Percentiles rank a stretch among this genome's conserved stretches.
These are phyloP conservation scores for Penaeus japonicus DNA, from an alignment of 1,140 invertebrate genomes.

Conservation along the genomic window DNA sequence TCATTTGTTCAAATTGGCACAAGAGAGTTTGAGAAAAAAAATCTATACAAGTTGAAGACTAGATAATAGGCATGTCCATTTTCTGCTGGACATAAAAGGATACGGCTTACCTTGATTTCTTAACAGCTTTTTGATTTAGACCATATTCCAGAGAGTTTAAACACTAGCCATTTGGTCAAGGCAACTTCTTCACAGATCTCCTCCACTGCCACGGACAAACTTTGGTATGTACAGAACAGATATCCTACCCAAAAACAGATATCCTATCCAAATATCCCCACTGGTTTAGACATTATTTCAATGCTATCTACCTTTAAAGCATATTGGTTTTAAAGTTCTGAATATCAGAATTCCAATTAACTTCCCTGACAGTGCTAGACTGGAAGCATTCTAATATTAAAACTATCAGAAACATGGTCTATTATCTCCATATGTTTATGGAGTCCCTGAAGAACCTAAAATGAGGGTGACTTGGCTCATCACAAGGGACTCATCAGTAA, in stretches of 20 bases:
- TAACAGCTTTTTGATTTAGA: background rate
- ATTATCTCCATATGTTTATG: background rate
- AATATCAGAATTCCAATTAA: conserved; percentile 45
- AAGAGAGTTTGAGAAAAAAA: conserved; percentile 22
- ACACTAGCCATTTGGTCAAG: background rate
- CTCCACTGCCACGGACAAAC: background rate
- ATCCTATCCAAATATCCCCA: background rate
- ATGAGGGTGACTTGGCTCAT: conserved; percentile 23
- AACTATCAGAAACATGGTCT: too few species aligned
- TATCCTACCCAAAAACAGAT: background rate
- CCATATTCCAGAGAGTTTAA: background rate
- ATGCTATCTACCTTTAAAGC: background rate
- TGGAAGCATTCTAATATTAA: background rate
- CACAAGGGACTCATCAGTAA: background rate
- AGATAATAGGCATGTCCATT: conserved; percentile 44
- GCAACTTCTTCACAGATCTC: conserved; percentile 16
- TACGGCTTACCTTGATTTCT: background rate
- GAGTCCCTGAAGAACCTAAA: conserved; percentile 14
- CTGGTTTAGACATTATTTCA: background rate
- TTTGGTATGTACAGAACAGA: conserved; percentile 8
- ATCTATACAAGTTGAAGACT: conserved; percentile 42
- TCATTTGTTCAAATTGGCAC: conserved; percentile 51
- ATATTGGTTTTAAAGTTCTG: background rate
- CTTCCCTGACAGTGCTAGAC: background rate
- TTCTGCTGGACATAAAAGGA: background rate